Evolutionary conservation across 2,888 invertebrate genomes (phyloP), one percentile per base, ranked within the genome.

Genomic region (Zygaena filipendulae): DNA sequence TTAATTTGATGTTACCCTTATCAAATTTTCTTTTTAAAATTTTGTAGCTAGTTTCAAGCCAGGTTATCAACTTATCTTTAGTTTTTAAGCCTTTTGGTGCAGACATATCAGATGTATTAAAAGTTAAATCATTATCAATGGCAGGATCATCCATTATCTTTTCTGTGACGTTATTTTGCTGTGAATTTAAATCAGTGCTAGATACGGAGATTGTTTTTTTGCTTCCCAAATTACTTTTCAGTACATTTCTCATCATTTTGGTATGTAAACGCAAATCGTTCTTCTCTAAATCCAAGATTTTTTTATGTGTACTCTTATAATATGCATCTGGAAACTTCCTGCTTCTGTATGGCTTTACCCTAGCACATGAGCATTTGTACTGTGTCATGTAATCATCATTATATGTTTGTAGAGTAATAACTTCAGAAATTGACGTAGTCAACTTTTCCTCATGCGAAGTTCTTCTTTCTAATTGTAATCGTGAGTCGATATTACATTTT

Each of bases 31-130:
- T n/a, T n/a, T n/a, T n/a, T n/a, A n/a, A n/a, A n/a, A n/a, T n/a
- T n/a, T n/a, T n/a, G 34, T 70, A 75, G 47, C 58, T 60, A 7
- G 43, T 35, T 47, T 67, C 70, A 27, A 79, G 49, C 75, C 77
- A 77, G 14, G 47, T 30, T 14, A 59, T 53, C 27, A 77, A 45
- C 38, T 54, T 59, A 5, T 41, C 46, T 40, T 57, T 55, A 36
- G 43, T 45, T 4, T 41, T 29, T 32, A 41, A 33, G 23, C 40
- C 42, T 33, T 47, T 46, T 13, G 42, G 21, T 16, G 26, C 32
- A 25, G 28, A n/a, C n/a, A n/a, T n/a, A n/a, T n/a, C n/a, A n/a
- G n/a, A n/a, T n/a, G n/a, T n/a, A n/a, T n/a, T n/a, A n/a, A n/a
- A n/a, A n/a, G n/a, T n/a, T n/a, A n/a, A n/a, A n/a, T n/a, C n/a